These are phyloP conservation scores for Drosophila setosimentum DNA, from an alignment of 2,888 invertebrate genomes.

Conservation along the genomic window DNA sequence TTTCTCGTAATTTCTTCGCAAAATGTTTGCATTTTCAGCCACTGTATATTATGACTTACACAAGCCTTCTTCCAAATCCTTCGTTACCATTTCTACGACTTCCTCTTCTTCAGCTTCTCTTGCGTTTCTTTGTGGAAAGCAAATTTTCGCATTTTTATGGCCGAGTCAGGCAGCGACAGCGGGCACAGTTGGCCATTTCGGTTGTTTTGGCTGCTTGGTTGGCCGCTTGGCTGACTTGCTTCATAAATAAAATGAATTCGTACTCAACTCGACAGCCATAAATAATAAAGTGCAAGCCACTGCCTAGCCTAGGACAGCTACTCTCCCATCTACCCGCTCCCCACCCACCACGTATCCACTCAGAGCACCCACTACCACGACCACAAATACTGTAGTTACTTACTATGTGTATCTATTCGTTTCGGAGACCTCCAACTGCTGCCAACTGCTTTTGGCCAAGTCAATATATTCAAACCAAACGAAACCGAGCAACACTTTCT, in stretches of 20 bases:
- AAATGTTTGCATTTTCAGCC: neutral
- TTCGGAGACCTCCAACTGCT: conserved; percentile 32
- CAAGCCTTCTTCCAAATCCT: neutral
- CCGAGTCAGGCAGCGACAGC: conserved; percentile 6
- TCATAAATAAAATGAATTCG: conserved; percentile 78
- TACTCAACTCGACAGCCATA: conserved; percentile 76
- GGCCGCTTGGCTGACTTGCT: conserved; percentile 67
- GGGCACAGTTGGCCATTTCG: conserved; percentile 59
- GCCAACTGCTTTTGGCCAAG: conserved; percentile 57
- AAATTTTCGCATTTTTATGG: conserved; percentile 32
- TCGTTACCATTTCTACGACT: neutral
- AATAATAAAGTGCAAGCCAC: conserved; percentile 74
- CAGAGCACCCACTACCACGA: conserved; percentile 59
- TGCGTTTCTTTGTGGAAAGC: conserved; percentile 18
- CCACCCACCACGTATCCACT: neutral
- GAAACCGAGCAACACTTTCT: conserved; percentile 68
- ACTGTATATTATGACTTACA: neutral
- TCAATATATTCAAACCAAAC: conserved; percentile 57
- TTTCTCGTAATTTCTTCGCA: neutral
- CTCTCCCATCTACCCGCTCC: neutral
- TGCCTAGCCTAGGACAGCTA: conserved; percentile 16
- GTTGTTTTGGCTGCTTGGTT: conserved; percentile 50
- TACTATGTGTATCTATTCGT: conserved; percentile 24
- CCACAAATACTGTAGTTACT: conserved; percentile 22
- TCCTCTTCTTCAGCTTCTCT: neutral